These are phyloP conservation scores for Psittacula echo DNA, from an alignment of 2,797 vertebrate genomes.

Conservation along the genomic window DNA sequence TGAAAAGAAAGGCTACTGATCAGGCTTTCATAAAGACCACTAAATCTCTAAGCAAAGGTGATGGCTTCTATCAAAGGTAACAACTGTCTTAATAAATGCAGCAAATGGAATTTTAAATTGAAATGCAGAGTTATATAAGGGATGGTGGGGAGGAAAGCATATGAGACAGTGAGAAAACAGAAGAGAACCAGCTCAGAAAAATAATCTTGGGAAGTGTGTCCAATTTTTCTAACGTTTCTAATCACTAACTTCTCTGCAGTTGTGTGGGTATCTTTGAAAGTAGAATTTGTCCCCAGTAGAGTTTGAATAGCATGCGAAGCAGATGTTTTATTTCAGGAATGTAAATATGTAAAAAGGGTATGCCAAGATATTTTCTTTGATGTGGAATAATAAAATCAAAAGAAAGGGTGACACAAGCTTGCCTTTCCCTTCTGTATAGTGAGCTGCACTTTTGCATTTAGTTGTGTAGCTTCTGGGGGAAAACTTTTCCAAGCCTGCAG, in stretches of 20 bases:
- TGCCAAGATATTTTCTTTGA: constrained; percentile 62
- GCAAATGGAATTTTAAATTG: constrained; percentile 20
- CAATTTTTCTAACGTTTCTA: constrained; percentile 63
- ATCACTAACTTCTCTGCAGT: constrained; percentile 24
- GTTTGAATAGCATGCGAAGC: constrained; percentile 11
- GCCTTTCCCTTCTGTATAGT: background rate
- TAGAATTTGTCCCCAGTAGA: background rate
- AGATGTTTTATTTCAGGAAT: constrained; percentile 42
- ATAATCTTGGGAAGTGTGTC: constrained; percentile 49
- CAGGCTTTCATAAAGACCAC: background rate
- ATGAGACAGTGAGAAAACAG: background rate
- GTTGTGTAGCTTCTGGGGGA: background rate
- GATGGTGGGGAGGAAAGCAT: background rate
- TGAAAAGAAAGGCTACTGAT: background rate
- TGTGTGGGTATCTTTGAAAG: background rate
- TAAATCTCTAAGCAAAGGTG: background rate
- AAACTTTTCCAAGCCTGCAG: background rate
- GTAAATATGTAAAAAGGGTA: constrained; percentile 38
- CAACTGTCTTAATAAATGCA: background rate
- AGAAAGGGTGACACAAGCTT: background rate
- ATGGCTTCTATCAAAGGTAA: background rate
- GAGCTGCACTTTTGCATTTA: background rate
- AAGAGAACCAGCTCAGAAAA: constrained; percentile 45
- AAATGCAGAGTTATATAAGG: background rate
- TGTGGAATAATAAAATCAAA: constrained; percentile 57